Evolutionary conservation across 2,888 invertebrate genomes (phyloP), one percentile per base, ranked within the genome.

Genomic region (Ceraclea dissimilis): DNA sequence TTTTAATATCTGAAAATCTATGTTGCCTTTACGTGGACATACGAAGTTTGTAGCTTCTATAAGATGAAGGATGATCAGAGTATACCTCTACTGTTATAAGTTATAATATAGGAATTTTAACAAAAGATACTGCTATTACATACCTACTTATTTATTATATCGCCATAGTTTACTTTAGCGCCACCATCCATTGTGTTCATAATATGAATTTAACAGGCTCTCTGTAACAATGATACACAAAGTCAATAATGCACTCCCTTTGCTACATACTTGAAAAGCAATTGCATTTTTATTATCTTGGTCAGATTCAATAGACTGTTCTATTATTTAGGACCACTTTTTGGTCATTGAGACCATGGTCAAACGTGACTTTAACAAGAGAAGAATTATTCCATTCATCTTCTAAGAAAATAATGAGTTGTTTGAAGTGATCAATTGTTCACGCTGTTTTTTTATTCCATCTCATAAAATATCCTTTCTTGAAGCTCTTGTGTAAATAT

Each of bases 371-470:
- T 19, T 16, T 18, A 49, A 54, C 50, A 54, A 54, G 18, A 47
- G 46, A 48, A 33, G 33, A 49, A 33, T 16, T 2, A 49, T 53
- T 19, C 47, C 49, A 57, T 53, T 53, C 47, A 58, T 54, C 26
- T 56, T 56, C 59, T 48, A n/a, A 19, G 59, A 59, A 59, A 13
- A 56, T 49, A 56, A 59, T 59, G 44, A 39, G 47, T 16, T 21
- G 33, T 46, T 53, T 60, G 49, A 48, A 60, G 60, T 60, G 58
- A 48, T 46, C 55, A 49, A 57, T 55, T 57, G 57, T 60, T 52
- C 44, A 46, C 56, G 51, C 50, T 59, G 51, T 46, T 56, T 52
- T 39, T 39, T 39, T n/a, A 39, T n/a, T 39, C 39, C 13, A 39
- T 21, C 51, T 52, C 56, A 54, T 57, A 52, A 55, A 6, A 22